A percentile compares a stretch with the other conserved stretches of the same genome.
phyloP scores from a whole-genome alignment of 2,797 vertebrate species.

The Myotis myotis region DNA sequence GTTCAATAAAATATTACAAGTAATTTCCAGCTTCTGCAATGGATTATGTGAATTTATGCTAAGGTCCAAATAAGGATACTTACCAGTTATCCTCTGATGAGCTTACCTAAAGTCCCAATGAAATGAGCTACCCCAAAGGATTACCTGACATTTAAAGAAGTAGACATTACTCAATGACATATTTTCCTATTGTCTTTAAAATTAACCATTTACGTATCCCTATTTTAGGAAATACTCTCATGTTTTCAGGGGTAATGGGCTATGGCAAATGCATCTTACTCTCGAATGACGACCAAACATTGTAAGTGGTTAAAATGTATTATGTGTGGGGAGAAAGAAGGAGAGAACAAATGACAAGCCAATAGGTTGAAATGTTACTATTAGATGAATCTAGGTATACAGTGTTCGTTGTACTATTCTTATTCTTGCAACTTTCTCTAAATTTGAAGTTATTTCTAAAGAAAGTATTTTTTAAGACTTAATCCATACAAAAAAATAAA shows the following conservation, averaged over 20 bases:
- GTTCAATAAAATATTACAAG: neutral
- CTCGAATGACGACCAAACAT: neutral
- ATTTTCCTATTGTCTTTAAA: conserved; percentile 6
- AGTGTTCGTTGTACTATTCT: neutral
- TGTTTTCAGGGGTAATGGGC: neutral
- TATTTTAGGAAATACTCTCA: neutral
- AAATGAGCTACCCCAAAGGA: neutral
- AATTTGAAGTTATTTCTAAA: conserved; percentile 23
- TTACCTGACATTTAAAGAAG: neutral
- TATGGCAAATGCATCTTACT: neutral
- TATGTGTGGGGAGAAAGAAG: neutral
- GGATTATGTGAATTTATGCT: neutral
- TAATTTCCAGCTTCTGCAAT: neutral
- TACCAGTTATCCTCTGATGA: neutral
- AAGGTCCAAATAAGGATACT: neutral
- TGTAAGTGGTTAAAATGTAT: neutral
- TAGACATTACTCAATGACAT: neutral
- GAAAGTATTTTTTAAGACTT: conserved; percentile 31
- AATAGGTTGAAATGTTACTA: neutral
- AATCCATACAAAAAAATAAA: neutral
- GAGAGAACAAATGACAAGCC: neutral
- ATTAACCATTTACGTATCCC: neutral
- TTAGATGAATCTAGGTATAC: neutral
- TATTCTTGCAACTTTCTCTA: neutral
- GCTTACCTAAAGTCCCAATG: neutral